Percentiles rank a stretch among this genome's conserved stretches.
These are phyloP conservation scores for Ennomos fuscantarius DNA, from an alignment of 2,888 invertebrate species.

Conservation along the genomic window DNA sequence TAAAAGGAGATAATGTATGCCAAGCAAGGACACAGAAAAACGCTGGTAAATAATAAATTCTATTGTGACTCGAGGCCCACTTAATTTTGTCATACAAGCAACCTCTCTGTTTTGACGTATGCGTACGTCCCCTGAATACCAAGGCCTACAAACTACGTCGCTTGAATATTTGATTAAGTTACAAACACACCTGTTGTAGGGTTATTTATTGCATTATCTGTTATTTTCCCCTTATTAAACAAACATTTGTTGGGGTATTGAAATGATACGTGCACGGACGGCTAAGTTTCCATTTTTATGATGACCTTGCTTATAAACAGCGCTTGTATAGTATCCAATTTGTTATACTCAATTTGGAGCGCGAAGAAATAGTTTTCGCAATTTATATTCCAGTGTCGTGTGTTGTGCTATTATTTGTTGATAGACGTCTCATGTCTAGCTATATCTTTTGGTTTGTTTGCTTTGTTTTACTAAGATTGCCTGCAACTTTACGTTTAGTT, in stretches of 20 bases:
- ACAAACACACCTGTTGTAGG: constrained; percentile 59
- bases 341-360: constrained; percentile 23
- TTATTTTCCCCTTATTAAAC: constrained; percentile 44
- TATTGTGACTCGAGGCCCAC: constrained; percentile 53
- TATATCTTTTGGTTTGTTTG: constrained; percentile 17
- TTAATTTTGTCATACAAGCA: constrained; percentile 69
- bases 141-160: constrained; percentile 47
- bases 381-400: constrained; percentile 25
- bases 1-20: constrained; percentile 32
- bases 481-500: constrained; percentile 3
- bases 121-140: constrained; percentile 41
- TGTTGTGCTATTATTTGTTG: constrained; percentile 24
- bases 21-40: constrained; percentile 30
- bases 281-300: constrained; percentile 29
- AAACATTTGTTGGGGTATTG: constrained; percentile 33
- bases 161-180: constrained; percentile 64
- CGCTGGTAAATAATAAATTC: constrained; percentile 52
- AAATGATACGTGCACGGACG: constrained; percentile 35
- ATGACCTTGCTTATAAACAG: constrained; percentile 24
- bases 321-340: constrained; percentile 22
- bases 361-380: constrained; percentile 25
- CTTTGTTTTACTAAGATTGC: constrained; percentile 1
- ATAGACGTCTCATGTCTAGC: constrained; percentile 21
- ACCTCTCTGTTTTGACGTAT: constrained; percentile 63
- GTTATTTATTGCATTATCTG: constrained; percentile 50